Evolutionary conservation across 92 coral and sea anemone species (phyloP), one percentile per base, ranked within the genome.

Genomic region (Parazoanthus darwini): DNA sequence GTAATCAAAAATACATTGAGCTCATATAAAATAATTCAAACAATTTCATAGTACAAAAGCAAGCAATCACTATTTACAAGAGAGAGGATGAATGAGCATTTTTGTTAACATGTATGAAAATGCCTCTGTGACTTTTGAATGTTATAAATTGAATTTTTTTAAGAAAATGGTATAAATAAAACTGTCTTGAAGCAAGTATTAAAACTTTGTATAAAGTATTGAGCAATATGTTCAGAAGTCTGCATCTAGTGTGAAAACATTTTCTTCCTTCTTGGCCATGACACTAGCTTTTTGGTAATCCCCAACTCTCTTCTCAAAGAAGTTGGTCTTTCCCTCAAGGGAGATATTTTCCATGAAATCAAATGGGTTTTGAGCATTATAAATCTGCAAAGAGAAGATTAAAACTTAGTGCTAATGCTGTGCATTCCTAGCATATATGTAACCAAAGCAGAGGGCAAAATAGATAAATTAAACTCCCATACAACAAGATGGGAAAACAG

Each of bases 281-380:
- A 96, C 98, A 37, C 96, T 93, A 81, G 97, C 88, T 76, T 94
- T 95, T 88, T 97, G 99, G 38, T 97, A 97, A 86, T 97, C 99
- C 10, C 94, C 98, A 25, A 91, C 96, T 79, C 94, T 90, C 80
- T 97, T 97, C 93, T 97, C 97, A 89, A 97, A 97, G 93, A 97
- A 97, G 89, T 97, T 97, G 16, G 99, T 95, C 82, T 97, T 97
- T 58, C 99, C 99, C 85, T 94, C 96, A 80, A 97, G 96, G 4
- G 99, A 97, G 76, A 97, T 97, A 84, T 95, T 96, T 72, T 97
- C 98, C 99, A 97, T 97, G 91, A 97, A 97, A 88, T 97, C 97
- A 91, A 95, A 97, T 83, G 99, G 99, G 74, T 97, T 97, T 72
- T 86, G 90, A 81, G 85, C 93, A 74, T 95, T 92, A 91, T 91